Percentiles rank a stretch among this genome's conserved stretches.
Evolutionary conservation across 2,797 vertebrate genomes (phyloP).

Genomic region (Amblyraja radiata): DNA sequence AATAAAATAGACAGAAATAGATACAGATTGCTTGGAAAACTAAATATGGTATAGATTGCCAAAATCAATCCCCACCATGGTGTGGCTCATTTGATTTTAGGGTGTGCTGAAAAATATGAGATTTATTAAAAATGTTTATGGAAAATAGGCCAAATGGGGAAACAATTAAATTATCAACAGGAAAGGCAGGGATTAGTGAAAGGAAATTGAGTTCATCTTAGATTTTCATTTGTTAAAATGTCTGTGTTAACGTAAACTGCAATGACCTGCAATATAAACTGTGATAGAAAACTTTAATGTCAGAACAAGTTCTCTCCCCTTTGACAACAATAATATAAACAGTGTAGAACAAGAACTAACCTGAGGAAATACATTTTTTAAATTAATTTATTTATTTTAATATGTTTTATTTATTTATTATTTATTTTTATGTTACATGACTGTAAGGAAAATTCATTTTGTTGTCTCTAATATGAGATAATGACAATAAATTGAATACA

Average conservation of each 20-base stretch:
- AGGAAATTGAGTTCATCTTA: background rate
- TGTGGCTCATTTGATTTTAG: background rate
- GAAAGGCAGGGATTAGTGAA: background rate
- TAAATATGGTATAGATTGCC: background rate
- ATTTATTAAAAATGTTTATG: background rate
- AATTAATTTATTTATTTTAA: too few relatives aligned
- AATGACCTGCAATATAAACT: background rate
- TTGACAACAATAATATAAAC: background rate
- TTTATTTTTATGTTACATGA: too few relatives aligned
- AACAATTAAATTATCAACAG: background rate
- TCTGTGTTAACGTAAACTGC: background rate
- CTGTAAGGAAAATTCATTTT: too few relatives aligned
- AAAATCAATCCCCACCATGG: background rate
- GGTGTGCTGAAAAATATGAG: background rate
- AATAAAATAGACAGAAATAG: background rate
- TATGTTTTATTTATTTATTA: too few relatives aligned
- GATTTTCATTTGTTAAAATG: background rate
- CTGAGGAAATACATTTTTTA: too few relatives aligned
- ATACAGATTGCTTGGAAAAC: background rate
- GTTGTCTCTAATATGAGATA: too few relatives aligned
- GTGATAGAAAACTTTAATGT: background rate
- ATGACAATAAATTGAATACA: too few relatives aligned
- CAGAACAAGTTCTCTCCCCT: background rate
- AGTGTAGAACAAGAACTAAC: too few relatives aligned
- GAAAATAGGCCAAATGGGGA: background rate